A percentile compares a stretch with the other conserved stretches of the same genome.
Conservation (phyloP, 2,113 vertebrate species). For the Erythrolamprus reginae region DNA sequence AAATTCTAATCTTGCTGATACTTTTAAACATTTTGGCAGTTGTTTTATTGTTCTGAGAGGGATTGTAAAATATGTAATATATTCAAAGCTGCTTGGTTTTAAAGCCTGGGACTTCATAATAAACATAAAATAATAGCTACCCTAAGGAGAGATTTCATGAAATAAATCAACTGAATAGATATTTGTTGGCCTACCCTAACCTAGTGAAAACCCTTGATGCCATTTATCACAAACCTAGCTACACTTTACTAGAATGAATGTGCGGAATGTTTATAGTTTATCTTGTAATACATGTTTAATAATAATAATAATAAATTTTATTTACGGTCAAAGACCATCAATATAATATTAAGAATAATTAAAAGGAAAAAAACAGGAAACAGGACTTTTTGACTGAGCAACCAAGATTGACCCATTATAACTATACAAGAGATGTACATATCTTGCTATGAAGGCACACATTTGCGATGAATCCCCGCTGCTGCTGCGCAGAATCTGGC, state of each 20-base stretch:
- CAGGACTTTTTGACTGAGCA: no score
- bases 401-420: no score
- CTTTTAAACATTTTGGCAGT: constrained; percentile 1
- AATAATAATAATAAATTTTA: no score
- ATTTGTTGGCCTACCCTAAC: neutral
- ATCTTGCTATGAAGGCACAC: no score
- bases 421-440: no score
- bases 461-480: no score
- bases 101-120: neutral
- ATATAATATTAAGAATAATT: no score
- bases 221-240: neutral
- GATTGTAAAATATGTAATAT: constrained; percentile 5
- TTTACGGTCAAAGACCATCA: no score
- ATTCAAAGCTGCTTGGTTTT: constrained; percentile 15
- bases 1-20: neutral
- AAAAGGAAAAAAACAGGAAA: no score
- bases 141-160: neutral
- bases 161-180: constrained; percentile 3
- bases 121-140: constrained; percentile 2
- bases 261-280: neutral
- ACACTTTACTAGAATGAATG: neutral
- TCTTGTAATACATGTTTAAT: constrained; percentile 1
- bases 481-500: no score
- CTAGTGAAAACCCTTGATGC: neutral
- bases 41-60: neutral